phyloP scores from a whole-genome alignment of 2,797 vertebrate species.

The Danio kyathit region DNA sequence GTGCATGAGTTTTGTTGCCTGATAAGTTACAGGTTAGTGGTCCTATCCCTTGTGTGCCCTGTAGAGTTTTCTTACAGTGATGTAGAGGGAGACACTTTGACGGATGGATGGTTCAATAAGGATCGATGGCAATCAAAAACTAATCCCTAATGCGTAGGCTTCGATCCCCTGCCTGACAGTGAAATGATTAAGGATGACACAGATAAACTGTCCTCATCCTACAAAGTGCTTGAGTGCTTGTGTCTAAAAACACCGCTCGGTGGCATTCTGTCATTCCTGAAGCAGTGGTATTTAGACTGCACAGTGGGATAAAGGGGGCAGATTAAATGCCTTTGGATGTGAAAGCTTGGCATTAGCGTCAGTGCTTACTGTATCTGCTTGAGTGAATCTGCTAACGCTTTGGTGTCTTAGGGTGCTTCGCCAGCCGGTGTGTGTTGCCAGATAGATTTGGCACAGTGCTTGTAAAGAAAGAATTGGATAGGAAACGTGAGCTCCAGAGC shows the following conservation, averaged over 20 bases:
- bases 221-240: slow-evolving; percentile 61
- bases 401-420: slow-evolving; percentile 21
- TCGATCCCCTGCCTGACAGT: slow-evolving; percentile 61
- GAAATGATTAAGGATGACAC: slow-evolving; percentile 62
- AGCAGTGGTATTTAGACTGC: slow-evolving; percentile 78
- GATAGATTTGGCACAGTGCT: slow-evolving; percentile 39
- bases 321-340: slow-evolving; percentile 74
- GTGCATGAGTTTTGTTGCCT: slow-evolving; percentile 24
- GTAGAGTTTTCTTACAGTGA: slow-evolving; percentile 38
- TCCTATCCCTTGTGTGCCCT: slow-evolving; percentile 13
- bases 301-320: slow-evolving; percentile 69
- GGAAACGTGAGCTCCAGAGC: slow-evolving; percentile 32
- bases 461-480: slow-evolving; percentile 34
- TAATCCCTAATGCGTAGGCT: slow-evolving; percentile 65
- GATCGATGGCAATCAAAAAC: slow-evolving; percentile 64
- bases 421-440: slow-evolving; percentile 2
- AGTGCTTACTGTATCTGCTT: slow-evolving; percentile 53
- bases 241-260: slow-evolving; percentile 57
- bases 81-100: slow-evolving; percentile 54
- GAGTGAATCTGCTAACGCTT: slow-evolving; percentile 53
- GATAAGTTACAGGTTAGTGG: background rate
- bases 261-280: slow-evolving; percentile 65
- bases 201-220: slow-evolving; percentile 65
- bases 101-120: slow-evolving; percentile 63
- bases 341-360: slow-evolving; percentile 66